Evolutionary conservation across 2,888 invertebrate species (phyloP).

Genomic region (Blera fallax): DNA sequence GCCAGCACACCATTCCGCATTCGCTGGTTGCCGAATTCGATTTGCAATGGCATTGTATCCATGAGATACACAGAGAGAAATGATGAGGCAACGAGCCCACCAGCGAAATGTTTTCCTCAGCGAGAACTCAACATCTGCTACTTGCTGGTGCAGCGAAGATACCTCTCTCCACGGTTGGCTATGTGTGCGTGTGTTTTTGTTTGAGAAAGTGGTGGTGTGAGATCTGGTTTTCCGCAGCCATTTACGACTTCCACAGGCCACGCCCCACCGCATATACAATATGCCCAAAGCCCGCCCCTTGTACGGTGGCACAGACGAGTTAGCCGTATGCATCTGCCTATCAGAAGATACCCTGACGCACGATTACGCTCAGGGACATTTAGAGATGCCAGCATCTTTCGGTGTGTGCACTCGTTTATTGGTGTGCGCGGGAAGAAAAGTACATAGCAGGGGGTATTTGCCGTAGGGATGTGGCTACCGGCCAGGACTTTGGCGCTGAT

Average conservation of each 20-base stretch:
- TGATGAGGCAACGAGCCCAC: slow-evolving; percentile 50
- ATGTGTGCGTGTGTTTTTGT: not conserved
- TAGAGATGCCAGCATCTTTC: slow-evolving; percentile 22
- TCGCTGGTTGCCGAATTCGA: slow-evolving; percentile 61
- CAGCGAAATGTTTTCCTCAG: slow-evolving; percentile 45
- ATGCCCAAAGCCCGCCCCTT: slow-evolving; percentile 62
- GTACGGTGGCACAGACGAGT: slow-evolving; percentile 13
- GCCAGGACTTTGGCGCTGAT: slow-evolving; percentile 79
- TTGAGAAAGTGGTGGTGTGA: slow-evolving; percentile 23
- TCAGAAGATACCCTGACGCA: slow-evolving; percentile 66
- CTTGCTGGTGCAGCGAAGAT: slow-evolving; percentile 7
- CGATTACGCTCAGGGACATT: slow-evolving; percentile 58
- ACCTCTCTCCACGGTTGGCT: not conserved
- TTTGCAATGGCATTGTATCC: slow-evolving; percentile 61
- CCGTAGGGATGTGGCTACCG: slow-evolving; percentile 80
- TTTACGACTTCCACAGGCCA: slow-evolving; percentile 80
- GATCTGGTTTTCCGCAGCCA: slow-evolving; percentile 77
- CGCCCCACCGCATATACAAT: slow-evolving; percentile 75
- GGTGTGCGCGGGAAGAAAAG: slow-evolving; percentile 30
- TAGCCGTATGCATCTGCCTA: slow-evolving; percentile 67
- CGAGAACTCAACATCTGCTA: slow-evolving; percentile 59
- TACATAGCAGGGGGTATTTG: slow-evolving; percentile 62
- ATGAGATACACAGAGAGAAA: slow-evolving; percentile 45
- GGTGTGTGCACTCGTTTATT: not conserved
- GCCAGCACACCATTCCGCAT: slow-evolving; percentile 36